Base-by-base conservation (phyloP, 92 coral and sea anemone species). In the Paragorgia papillata region DNA sequence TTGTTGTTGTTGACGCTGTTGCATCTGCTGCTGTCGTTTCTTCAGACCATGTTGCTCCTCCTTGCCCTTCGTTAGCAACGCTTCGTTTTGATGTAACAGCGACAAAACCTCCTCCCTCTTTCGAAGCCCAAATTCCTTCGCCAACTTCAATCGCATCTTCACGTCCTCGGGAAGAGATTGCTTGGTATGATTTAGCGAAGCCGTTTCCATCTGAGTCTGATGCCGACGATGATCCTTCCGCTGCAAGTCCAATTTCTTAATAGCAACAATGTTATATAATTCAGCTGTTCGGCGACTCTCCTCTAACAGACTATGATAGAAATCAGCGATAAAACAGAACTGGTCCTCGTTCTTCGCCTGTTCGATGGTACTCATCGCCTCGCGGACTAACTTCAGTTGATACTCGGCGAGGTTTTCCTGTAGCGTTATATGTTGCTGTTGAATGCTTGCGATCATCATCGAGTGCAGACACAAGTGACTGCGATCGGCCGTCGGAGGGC, bases 1-100 rank as follows among this genome's bases (percentile, higher is more conserved):
- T 3, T 83, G 83, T 35, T 64, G 74, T 76, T 76, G 76, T 19
- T 68, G 82, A 26, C 81, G 87, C 69, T 90, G 89, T 49, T 73
- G 21, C 19, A 1, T 25, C 27, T 49, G 58, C 35, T 9, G 40
- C 53, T 24, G 76, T 7, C 15, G 76, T 51, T 69, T 48, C 7
- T 43, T 18, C 51, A 17, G 28, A 17, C 43, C 24, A 31, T 46
- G 60, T 26, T 27, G 76, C 46, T 69, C 33, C 49, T 66, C 18
- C 20, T 66, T 50, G 1, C 34, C 31, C 29, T 68, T 68, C 20
- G 32, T 43, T 40, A 13, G 76, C 29, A 46, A 17, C 5, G 30
- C 44, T 13, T 51, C 64, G 25, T 25, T 33, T 7, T 57, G 63
- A 29, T 29, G 63, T n/a, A 71, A 48, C 39, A 71, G 22, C 13